Evolutionary conservation across 1,140 invertebrate genomes (phyloP), one percentile per base, ranked within the genome.

Genomic region (Adelges cooleyi): DNA sequence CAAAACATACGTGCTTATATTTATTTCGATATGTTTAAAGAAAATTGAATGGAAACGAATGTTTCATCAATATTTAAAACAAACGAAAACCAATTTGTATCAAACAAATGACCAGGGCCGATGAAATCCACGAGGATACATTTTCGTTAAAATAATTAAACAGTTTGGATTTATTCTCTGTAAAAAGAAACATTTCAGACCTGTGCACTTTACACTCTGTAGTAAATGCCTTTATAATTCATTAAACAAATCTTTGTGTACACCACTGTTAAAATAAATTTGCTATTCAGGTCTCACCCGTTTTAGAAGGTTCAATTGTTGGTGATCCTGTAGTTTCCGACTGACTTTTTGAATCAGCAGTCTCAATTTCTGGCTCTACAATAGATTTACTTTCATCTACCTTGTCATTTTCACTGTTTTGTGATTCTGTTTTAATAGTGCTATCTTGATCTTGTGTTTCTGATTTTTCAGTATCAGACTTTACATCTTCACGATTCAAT

Each of bases 391-490:
- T 65, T 50, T 5, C 27, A 42, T 49, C 51, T 13, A 44, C n/a
- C 13, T 70, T 70, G 17, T 66, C 65, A 20, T 66, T 27, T 65
- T 74, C 66, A 18, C 62, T 50, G 66, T 66, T 68, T 68, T 73
- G 72, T 75, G 79, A 76, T 27, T 65, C 27, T 36, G n/a, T 27
- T 15, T 51, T 36, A 42, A 56, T 62, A 33, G 65, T 67, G 50
- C 67, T 65, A 40, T 67, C 72, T 59, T 73, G 74, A 3, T 69
- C 68, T 13, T 77, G 73, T 49, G 69, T 62, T 65, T 72, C 62
- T 40, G 66, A 69, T 22, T 66, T 54, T 62, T 40, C 13, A 65
- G 52, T 52, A 3, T 69, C 66, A 33, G 42, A 65, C 10, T 29
- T 44, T 9, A 33, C 20, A 56, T 44, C 33, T 67, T 65, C 36